Evolutionary conservation across 1,140 invertebrate species (phyloP).

Genomic region (Leptinotarsa lineolata): DNA sequence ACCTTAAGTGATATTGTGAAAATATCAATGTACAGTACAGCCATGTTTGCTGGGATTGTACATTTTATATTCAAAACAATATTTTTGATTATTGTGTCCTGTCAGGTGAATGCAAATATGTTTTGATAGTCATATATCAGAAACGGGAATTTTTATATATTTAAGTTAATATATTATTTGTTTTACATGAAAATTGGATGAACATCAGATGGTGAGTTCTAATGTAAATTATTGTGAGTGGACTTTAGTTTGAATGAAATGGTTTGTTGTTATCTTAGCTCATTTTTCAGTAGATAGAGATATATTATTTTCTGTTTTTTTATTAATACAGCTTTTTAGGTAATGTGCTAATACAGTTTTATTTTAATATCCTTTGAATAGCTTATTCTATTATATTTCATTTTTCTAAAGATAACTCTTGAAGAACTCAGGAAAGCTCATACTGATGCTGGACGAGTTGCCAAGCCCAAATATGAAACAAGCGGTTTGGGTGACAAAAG

Average conservation of each 20-base stretch:
- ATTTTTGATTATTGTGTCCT: no score
- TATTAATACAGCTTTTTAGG: constrained; percentile 9
- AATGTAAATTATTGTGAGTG: constrained; percentile 12
- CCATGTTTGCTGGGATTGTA: no score
- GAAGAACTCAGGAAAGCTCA: constrained; percentile 67
- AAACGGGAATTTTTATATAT: no score
- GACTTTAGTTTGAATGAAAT: not conserved
- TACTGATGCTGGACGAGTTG: constrained; percentile 52
- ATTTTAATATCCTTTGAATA: no score
- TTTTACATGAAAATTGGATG: constrained; percentile 32
- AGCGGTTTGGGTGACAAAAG: constrained; percentile 79
- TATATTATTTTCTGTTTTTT: constrained; percentile 17
- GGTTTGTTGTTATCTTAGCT: constrained; percentile 26
- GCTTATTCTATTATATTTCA: not conserved
- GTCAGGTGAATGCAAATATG: no score
- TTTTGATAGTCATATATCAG: no score
- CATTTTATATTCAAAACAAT: no score
- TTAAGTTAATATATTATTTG: not conserved
- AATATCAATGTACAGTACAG: no score
- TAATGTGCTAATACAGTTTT: not conserved
- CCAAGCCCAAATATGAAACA: constrained; percentile 57
- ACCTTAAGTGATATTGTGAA: no score
- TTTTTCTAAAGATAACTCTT: constrained; percentile 66
- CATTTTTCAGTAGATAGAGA: not conserved
- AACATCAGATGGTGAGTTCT: constrained; percentile 52